These are phyloP conservation scores for Sebastes ruberrimus DNA, from an alignment of 2,797 vertebrate species.

Conservation along the genomic window DNA sequence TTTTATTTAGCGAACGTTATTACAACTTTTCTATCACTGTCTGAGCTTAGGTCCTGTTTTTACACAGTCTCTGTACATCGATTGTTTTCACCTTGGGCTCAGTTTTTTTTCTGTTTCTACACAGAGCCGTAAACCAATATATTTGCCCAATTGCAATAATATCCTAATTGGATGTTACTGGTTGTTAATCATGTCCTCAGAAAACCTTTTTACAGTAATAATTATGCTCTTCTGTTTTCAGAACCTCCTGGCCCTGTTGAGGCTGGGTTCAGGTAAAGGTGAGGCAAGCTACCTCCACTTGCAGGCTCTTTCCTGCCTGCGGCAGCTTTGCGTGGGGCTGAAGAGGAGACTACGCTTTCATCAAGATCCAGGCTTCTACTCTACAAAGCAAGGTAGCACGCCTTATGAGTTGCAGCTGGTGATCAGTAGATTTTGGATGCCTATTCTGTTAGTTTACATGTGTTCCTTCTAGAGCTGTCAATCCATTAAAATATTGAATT, in stretches of 20 bases:
- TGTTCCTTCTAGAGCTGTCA: neutral
- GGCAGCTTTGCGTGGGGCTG: conserved; percentile 88
- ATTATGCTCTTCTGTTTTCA: conserved; percentile 60
- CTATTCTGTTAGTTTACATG: neutral
- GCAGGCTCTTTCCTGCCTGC: conserved; percentile 88
- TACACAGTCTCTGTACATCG: neutral
- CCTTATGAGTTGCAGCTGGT: neutral
- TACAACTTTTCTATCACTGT: conserved; percentile 35
- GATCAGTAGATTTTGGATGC: neutral
- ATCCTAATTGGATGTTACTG: conserved; percentile 4
- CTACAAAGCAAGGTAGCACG: conserved; percentile 87
- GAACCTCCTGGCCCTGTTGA: conserved; percentile 90
- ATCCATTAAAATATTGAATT: too few relatives aligned
- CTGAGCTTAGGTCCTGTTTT: conserved; percentile 18
- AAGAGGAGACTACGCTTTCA: conserved; percentile 91
- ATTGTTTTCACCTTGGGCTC: neutral
- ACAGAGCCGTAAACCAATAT: neutral
- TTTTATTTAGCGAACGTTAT: conserved; percentile 64
- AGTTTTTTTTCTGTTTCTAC: conserved; percentile 13
- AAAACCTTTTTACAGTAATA: neutral
- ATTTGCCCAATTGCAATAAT: conserved; percentile 2
- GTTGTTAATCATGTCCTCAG: neutral
- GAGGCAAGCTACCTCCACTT: conserved; percentile 85
- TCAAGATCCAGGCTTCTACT: conserved; percentile 92
- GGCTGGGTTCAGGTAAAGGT: conserved; percentile 83